phyloP scores from a whole-genome alignment of 1,140 invertebrate species.

The Drosophila sucinea region DNA sequence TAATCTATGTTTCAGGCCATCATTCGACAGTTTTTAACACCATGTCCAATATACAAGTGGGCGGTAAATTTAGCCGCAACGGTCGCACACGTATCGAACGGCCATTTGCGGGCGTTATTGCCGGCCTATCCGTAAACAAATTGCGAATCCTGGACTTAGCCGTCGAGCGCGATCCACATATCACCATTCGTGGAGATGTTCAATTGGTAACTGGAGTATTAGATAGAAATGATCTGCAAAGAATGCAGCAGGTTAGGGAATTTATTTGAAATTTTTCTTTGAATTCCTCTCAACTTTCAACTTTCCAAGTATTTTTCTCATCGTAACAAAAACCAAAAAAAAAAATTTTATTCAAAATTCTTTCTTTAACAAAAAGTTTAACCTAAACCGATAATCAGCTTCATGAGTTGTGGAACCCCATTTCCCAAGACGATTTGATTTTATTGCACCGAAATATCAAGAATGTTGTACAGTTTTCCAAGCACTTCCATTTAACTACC shows the following conservation, averaged over 20 bases:
- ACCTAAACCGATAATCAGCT: constrained; percentile 66
- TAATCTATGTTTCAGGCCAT: constrained; percentile 85
- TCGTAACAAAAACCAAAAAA: constrained; percentile 58
- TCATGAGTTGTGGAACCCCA: constrained; percentile 59
- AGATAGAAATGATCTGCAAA: constrained; percentile 89
- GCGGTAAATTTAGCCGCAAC: constrained; percentile 91
- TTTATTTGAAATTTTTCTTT: constrained; percentile 83
- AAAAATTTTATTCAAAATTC: constrained; percentile 66
- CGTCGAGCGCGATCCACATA: constrained; percentile 89
- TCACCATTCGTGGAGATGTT: constrained; percentile 89
- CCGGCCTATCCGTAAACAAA: constrained; percentile 94
- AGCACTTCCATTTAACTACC: constrained; percentile 27
- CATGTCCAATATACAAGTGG: constrained; percentile 95
- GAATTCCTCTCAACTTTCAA: constrained; percentile 82
- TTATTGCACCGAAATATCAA: constrained; percentile 33
- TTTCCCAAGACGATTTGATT: constrained; percentile 51
- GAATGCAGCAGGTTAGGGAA: constrained; percentile 90
- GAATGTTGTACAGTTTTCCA: constrained; percentile 51
- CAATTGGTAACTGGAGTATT: constrained; percentile 89
- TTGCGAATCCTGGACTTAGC: constrained; percentile 93
- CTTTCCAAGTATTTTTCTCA: constrained; percentile 83
- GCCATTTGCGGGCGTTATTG: constrained; percentile 93
- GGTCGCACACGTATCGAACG: constrained; percentile 89
- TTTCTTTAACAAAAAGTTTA: constrained; percentile 62
- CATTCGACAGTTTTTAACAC: constrained; percentile 96